A percentile compares a stretch with the other conserved stretches of the same genome.
Evolutionary conservation across 2,797 vertebrate genomes (phyloP).

Genomic region (Acridotheres tristis): DNA sequence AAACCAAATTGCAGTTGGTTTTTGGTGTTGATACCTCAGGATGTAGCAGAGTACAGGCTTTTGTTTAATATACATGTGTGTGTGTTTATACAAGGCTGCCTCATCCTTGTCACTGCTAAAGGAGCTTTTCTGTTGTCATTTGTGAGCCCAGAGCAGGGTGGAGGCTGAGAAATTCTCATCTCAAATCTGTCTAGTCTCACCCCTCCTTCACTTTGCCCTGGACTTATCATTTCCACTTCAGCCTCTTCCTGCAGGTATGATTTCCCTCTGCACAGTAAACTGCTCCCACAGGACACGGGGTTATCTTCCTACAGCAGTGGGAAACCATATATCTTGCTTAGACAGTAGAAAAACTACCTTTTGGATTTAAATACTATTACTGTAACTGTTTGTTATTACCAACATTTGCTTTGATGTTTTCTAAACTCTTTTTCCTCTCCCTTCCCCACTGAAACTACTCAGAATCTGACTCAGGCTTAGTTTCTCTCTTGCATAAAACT

Average conservation of each 20-base stretch:
- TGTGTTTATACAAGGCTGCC: neutral
- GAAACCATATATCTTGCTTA: neutral
- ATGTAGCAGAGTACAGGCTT: neutral
- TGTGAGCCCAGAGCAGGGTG: neutral
- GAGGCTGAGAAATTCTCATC: neutral
- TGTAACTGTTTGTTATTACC: neutral
- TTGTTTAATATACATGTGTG: fast-evolving
- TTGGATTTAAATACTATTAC: neutral
- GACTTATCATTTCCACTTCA: neutral
- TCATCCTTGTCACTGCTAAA: neutral
- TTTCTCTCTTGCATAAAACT: neutral
- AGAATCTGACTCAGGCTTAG: neutral
- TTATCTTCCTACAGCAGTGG: neutral
- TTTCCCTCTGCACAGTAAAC: neutral
- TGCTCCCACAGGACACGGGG: neutral
- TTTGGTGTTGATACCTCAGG: neutral
- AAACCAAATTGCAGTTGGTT: neutral
- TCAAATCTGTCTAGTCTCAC: neutral
- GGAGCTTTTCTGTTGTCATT: neutral
- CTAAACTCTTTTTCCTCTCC: neutral
- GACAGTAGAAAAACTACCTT: neutral
- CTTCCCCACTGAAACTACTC: neutral
- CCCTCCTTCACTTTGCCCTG: neutral
- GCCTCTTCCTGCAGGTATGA: neutral
- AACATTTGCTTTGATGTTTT: neutral